Conservation (phyloP, 2,888 invertebrate genomes). For the Oligia fasciuncula region DNA sequence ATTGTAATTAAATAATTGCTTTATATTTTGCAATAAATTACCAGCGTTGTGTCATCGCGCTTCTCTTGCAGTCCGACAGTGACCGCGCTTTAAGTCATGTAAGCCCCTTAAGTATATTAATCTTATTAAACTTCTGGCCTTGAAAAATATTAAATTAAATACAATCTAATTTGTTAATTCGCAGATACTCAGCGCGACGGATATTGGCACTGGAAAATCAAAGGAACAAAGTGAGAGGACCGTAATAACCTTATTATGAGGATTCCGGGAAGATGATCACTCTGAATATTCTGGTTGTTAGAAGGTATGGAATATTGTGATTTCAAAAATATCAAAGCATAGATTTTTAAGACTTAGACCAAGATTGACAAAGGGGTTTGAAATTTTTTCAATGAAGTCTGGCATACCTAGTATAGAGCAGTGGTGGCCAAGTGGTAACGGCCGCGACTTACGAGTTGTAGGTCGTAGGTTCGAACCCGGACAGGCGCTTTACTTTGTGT, state of each 20-base stretch:
- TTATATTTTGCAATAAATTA: too few species aligned
- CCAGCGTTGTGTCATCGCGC: too few species aligned
- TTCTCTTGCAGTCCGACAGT: too few species aligned
- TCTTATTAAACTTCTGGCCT: conserved; percentile 20
- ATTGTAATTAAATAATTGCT: too few species aligned
- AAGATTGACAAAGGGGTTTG: too few species aligned
- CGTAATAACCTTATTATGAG: conserved; percentile 63
- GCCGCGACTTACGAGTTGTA: too few species aligned
- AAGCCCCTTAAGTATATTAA: not conserved
- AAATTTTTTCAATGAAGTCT: too few species aligned
- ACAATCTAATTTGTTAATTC: conserved; percentile 46
- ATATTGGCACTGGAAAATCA: conserved; percentile 63
- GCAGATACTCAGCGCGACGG: conserved; percentile 39
- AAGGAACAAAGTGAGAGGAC: conserved; percentile 51
- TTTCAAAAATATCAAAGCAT: conserved; percentile 3
- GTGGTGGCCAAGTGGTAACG: too few species aligned
- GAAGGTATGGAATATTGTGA: conserved; percentile 19
- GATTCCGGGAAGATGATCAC: conserved; percentile 58
- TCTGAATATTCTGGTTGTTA: not conserved
- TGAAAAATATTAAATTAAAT: conserved; percentile 44
- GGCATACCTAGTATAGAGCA: too few species aligned
- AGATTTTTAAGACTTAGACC: not conserved
- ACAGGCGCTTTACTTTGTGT: too few species aligned
- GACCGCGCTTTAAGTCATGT: too few species aligned
- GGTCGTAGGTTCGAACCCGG: too few species aligned